Conservation (phyloP, 2,113 vertebrate species). For the Lepidothrix coronata region DNA sequence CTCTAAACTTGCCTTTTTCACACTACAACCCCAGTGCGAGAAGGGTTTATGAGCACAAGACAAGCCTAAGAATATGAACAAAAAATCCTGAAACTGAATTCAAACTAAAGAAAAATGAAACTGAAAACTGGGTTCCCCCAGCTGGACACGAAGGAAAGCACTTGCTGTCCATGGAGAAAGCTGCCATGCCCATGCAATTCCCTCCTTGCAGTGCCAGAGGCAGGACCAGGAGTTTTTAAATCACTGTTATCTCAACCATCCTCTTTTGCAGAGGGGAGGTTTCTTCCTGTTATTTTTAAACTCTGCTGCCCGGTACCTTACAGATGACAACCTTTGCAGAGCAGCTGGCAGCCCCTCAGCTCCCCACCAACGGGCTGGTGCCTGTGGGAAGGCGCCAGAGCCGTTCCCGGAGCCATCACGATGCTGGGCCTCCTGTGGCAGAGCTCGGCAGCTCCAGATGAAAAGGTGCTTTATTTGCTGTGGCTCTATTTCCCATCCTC, state of each 20-base stretch:
- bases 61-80: neutral
- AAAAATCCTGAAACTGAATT: neutral
- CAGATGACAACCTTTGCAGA: neutral
- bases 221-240: neutral
- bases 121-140: neutral
- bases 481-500: neutral
- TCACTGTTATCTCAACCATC: constrained; percentile 9
- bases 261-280: neutral
- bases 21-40: neutral
- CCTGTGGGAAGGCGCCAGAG: neutral
- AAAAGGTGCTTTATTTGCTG: neutral
- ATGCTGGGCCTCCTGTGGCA: neutral
- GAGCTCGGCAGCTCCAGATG: neutral
- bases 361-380: neutral
- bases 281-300: neutral
- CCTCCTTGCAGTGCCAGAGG: neutral
- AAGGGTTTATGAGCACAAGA: neutral
- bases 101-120: neutral
- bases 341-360: neutral
- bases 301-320: neutral
- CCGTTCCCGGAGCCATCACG: neutral
- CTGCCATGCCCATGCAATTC: neutral
- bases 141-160: neutral
- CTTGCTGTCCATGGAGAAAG: neutral
- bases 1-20: neutral